Conservation (phyloP, 2,113 vertebrate species). For the Sakesphorus luctuosus region DNA sequence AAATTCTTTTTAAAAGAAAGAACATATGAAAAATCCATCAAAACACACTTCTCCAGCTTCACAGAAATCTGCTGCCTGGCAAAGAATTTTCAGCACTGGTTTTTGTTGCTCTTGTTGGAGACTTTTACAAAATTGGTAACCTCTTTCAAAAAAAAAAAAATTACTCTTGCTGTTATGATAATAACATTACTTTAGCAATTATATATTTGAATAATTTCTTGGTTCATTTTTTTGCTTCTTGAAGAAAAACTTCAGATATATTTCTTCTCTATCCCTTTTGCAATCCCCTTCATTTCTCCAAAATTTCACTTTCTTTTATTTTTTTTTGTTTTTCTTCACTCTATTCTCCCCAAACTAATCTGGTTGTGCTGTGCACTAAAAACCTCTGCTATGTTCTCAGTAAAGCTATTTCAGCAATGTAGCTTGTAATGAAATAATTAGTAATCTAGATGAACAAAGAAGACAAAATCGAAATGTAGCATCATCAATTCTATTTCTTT, state of each 20-base stretch:
- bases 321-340: neutral
- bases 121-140: neutral
- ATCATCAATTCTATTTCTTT: neutral
- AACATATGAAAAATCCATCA: neutral
- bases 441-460: neutral
- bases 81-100: neutral
- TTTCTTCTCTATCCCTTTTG: neutral
- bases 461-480: neutral
- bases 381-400: neutral
- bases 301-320: neutral
- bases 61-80: neutral
- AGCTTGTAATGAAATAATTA: neutral
- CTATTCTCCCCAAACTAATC: neutral
- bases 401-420: neutral
- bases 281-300: neutral
- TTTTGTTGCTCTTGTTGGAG: neutral
- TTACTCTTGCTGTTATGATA: neutral
- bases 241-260: neutral
- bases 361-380: neutral
- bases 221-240: neutral
- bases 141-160: neutral
- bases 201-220: neutral
- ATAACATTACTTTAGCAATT: neutral
- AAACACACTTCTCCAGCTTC: neutral
- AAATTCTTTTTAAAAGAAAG: neutral